Evolutionary conservation across 2,888 invertebrate species (phyloP), one percentile per base, ranked within the genome.

Genomic region (Xylophagus ater): DNA sequence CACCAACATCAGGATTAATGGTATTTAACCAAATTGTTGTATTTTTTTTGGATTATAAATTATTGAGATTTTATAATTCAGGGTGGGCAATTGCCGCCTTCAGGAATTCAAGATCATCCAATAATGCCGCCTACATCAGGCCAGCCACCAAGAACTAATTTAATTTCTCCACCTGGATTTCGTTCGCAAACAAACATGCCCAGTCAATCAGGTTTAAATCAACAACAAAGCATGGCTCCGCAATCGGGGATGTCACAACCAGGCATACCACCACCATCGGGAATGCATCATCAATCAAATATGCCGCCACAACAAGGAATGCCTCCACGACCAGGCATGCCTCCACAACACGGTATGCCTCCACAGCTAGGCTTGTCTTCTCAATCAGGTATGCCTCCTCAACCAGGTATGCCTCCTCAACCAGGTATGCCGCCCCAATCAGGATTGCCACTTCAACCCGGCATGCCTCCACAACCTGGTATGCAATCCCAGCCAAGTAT

Each of bases 291-390:
- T 10, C 30, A 39, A 20, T 25, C 44, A 29, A 34, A 37, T 10
- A 55, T 55, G 37, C 47, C 48, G 37, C 47, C 49, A 7, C 40
- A 44, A 34, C 40, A 37, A 34, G 36, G 42, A 15, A 43, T 45
- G 34, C 46, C 41, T 17, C 30, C 17, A 35, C 44, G 43, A 21
- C 40, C 34, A 24, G 33, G 3, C 19, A 9, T n/a, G n/a, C n/a
- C 42, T 23, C 37, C 40, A 40, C 44, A 41, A 26, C 37, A 39
- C 25, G 41, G 45, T 5, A 42, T 49, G 47, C 47, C 49, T 18
- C 47, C 51, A 6, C 47, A 48, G 33, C 37, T 13, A 23, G 26
- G 19, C 8, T 12, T 20, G 15, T 5, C 17, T 6, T 13, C 21
- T 13, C 42, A 37, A 17, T 29, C 37, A 6, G 34, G 34, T 7